Evolutionary conservation across 1,140 invertebrate genomes (phyloP), one percentile per base, ranked within the genome.

Genomic region (Octopus bimaculoides): DNA sequence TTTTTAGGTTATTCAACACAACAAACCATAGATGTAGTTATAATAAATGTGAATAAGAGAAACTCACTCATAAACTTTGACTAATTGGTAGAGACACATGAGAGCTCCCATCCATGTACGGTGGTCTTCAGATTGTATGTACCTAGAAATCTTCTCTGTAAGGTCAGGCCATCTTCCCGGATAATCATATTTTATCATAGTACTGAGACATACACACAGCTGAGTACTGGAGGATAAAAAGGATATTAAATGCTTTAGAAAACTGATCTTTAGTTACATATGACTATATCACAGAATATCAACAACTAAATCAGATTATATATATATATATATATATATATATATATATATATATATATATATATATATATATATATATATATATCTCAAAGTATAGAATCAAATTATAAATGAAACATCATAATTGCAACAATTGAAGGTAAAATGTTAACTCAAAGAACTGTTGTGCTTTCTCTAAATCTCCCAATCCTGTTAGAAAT

Each of bases 111-210:
- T 94, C 96, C 97, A 98, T 75, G 87, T 87, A 41, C 93, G 93
- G 81, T 92, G 93, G 10, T 94, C 93, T 87, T 99, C 96, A 88
- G 94, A 94, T 88, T 95, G 93, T 77, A 97, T 91, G 88, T 95
- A 96, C 85, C 94, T 92, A 80, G 92, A 93, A 69, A 98, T 96
- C 91, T 99, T 98, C 87, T 99, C 97, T 17, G 98, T 95, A 86
- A 99, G 94, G 89, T 96, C 94, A 1, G 97, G 95, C 98, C 98
- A 99, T 85, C 95, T 92, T 76, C 94, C 94, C 75, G 98, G 98
- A 89, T 98, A 99, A 88, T 99, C 98, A 90, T 95, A 92, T 88
- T 98, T 98, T 10, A 99, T 95, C 82, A 99, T 98, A 82, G 94
- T 94, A 89, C 94, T 95, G 10, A 99, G 93, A 89, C 96, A 97